These are phyloP conservation scores for Scaptomyza polygonia DNA, from an alignment of 2,888 invertebrate species.

Conservation along the genomic window DNA sequence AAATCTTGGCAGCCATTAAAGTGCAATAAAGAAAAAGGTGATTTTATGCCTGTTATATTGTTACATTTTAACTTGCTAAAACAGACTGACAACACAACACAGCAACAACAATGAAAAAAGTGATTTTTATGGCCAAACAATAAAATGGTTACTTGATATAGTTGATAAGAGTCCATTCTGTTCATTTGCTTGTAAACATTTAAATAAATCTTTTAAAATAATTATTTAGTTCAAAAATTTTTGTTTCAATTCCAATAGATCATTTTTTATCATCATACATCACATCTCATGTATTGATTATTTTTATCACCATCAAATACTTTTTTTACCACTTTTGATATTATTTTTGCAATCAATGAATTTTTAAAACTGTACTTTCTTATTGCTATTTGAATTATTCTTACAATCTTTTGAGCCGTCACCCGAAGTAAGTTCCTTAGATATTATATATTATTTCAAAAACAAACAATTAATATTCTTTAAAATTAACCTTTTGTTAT, in stretches of 20 bases:
- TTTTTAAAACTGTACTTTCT: no score
- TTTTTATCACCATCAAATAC: no score
- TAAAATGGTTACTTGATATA: constrained; percentile 18
- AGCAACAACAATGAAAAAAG: constrained; percentile 5
- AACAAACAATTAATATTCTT: constrained; percentile 14
- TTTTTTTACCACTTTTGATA: no score
- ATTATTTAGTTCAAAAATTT: no score
- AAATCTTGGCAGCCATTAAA: constrained; percentile 68
- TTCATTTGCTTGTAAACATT: no score
- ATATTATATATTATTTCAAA: background rate
- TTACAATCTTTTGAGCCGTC: no score
- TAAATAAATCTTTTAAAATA: no score
- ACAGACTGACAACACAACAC: constrained; percentile 2
- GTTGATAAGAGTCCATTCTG: constrained; percentile 9
- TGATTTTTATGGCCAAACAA: constrained; percentile 12
- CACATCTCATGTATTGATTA: no score
- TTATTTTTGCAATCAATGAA: no score
- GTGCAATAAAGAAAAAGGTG: constrained; percentile 64
- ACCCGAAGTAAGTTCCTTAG: background rate
- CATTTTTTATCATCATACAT: no score
- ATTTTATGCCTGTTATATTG: constrained; percentile 19
- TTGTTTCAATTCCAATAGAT: no score
- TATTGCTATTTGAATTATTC: background rate
- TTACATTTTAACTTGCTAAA: constrained; percentile 10
- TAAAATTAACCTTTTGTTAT: background rate